Percentiles rank a stretch among this genome's conserved stretches.
Conservation (phyloP, 2,797 vertebrate genomes). For the Sebastes diaconus region DNA sequence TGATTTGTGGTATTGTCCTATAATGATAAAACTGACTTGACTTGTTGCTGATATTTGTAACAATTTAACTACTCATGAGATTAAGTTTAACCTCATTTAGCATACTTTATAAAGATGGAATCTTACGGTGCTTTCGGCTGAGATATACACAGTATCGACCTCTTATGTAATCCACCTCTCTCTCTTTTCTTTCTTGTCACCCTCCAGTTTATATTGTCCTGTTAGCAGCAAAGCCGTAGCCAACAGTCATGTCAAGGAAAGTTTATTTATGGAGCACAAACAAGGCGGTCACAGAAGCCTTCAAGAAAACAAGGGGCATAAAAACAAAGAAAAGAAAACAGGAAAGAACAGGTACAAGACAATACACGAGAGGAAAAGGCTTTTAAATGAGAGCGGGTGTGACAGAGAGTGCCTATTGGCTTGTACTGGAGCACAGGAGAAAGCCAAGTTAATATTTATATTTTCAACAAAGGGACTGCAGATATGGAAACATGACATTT, state of each 20-base stretch:
- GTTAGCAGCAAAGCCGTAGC: not conserved
- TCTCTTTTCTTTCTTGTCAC: not conserved
- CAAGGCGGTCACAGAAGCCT: conserved; percentile 10
- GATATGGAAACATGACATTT: not conserved
- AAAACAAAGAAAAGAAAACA: conserved; percentile 7
- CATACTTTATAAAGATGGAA: not conserved
- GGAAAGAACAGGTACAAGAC: not conserved
- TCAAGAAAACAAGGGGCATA: not conserved
- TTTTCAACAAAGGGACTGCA: not conserved
- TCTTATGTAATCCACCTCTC: not conserved
- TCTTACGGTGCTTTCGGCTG: not conserved
- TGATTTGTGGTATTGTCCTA: not conserved
- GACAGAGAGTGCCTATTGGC: not conserved
- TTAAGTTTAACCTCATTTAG: not conserved
- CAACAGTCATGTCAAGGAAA: conserved; percentile 15
- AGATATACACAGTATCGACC: not conserved
- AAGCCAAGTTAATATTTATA: not conserved
- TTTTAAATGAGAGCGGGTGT: not conserved
- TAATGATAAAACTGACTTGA: not conserved
- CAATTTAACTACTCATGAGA: not conserved
- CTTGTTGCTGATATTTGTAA: not conserved
- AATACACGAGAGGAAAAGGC: not conserved
- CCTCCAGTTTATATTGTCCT: not conserved
- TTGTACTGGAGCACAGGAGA: not conserved
- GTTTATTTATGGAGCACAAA: conserved; percentile 19